These are phyloP conservation scores for Esox masquinongy DNA, from an alignment of 2,797 vertebrate species.

Conservation along the genomic window DNA sequence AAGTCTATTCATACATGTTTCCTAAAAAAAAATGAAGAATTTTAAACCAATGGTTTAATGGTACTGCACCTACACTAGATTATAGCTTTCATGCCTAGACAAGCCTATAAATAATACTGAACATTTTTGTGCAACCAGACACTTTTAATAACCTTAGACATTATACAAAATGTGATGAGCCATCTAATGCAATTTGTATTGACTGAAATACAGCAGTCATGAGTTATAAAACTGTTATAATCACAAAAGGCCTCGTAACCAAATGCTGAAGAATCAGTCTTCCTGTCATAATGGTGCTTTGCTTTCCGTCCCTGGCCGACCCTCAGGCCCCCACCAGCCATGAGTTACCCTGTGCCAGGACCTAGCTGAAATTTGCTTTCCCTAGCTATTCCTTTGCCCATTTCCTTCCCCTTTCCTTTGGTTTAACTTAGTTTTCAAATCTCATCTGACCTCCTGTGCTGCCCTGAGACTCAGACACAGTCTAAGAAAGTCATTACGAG, in stretches of 20 bases:
- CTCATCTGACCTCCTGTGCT: constrained; percentile 61
- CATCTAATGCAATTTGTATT: not conserved
- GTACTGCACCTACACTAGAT: not conserved
- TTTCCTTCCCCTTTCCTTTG: not conserved
- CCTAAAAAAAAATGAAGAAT: too few species aligned
- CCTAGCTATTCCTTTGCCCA: not conserved
- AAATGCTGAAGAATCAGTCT: not conserved
- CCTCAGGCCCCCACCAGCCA: not conserved
- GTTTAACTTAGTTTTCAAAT: constrained; percentile 33
- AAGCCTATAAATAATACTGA: not conserved
- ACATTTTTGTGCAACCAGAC: not conserved
- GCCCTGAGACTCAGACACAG: constrained; percentile 50
- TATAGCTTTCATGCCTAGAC: not conserved
- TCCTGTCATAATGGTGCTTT: not conserved
- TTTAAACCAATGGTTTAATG: too few species aligned
- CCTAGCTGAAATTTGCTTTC: not conserved
- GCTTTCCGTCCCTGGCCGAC: not conserved
- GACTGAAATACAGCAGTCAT: not conserved
- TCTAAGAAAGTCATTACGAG: constrained; percentile 60
- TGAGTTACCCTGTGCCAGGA: not conserved
- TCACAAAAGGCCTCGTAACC: not conserved
- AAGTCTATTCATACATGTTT: too few species aligned
- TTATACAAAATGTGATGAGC: not conserved
- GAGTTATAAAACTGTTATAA: constrained; percentile 12
- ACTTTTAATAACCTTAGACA: not conserved